A percentile compares a stretch with the other conserved stretches of the same genome.
Evolutionary conservation across 1,140 invertebrate species (phyloP).

Genomic region (Drosophila lini): DNA sequence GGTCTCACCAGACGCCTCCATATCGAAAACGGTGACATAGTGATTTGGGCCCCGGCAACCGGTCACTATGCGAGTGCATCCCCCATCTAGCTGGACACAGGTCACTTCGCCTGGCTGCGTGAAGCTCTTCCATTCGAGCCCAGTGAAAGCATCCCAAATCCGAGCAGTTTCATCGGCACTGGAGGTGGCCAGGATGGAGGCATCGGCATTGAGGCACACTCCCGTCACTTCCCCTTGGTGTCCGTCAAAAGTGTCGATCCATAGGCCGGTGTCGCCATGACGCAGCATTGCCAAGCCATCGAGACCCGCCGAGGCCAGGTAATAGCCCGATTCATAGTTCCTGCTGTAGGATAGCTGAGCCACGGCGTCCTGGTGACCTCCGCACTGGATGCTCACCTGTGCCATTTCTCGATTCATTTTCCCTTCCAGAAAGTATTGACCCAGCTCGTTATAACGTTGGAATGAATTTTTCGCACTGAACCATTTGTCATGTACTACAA

Average conservation of each 20-base stretch:
- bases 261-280: conserved; percentile 98
- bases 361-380: conserved; percentile 96
- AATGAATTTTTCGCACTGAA: neutral
- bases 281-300: conserved; percentile 98
- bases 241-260: conserved; percentile 97
- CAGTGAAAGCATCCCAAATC: conserved; percentile 96
- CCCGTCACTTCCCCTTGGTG: conserved; percentile 98
- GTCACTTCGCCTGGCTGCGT: conserved; percentile 97
- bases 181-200: conserved; percentile 94
- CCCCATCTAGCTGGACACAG: conserved; percentile 94
- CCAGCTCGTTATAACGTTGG: neutral
- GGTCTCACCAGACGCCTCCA: conserved; percentile 90
- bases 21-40: conserved; percentile 92
- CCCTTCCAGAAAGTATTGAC: too few species aligned
- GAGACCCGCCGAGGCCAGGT: conserved; percentile 93
- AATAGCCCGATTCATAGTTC: conserved; percentile 94
- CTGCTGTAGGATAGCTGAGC: conserved; percentile 97
- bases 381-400: conserved; percentile 89
- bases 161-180: conserved; percentile 97
- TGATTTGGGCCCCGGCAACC: conserved; percentile 88
- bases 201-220: conserved; percentile 94
- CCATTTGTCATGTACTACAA: too few species aligned
- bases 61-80: conserved; percentile 85
- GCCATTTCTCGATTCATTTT: neutral
- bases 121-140: conserved; percentile 94